A percentile compares a stretch with the other conserved stretches of the same genome.
Conservation (phyloP, 2,113 vertebrate species). For the Coptodon rendalli region DNA sequence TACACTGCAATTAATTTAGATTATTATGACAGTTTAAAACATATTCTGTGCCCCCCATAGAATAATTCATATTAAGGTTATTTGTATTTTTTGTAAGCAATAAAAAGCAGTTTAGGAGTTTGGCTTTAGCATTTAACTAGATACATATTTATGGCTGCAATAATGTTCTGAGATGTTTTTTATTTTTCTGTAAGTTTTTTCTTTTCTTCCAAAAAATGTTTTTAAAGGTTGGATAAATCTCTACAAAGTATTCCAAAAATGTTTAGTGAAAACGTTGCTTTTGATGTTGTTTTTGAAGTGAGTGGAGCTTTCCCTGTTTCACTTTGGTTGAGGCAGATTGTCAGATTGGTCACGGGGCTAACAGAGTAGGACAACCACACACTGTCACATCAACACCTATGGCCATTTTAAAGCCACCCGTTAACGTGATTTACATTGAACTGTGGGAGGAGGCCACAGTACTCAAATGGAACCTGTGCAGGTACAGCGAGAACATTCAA, state of each 20-base stretch:
- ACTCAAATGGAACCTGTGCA: not conserved
- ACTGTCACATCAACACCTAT: not conserved
- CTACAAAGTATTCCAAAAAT: not conserved
- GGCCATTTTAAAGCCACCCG: not conserved
- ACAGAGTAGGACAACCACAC: not conserved
- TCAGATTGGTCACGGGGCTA: not conserved
- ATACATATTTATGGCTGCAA: fast-evolving
- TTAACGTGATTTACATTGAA: not conserved
- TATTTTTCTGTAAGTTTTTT: not conserved
- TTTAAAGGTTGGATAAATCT: not conserved
- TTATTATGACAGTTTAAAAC: not conserved
- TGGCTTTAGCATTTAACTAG: not conserved
- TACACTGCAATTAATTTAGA: not conserved
- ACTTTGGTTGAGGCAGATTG: fast-evolving
- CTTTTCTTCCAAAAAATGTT: fast-evolving
- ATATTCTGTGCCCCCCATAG: fast-evolving
- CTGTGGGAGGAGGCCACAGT: not conserved
- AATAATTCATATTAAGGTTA: not conserved
- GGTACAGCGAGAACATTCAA: not conserved
- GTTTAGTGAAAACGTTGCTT: not conserved
- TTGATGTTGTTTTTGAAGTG: not conserved
- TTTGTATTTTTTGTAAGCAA: not conserved
- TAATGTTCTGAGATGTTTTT: not conserved
- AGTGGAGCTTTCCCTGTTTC: not conserved
- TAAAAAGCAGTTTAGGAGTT: not conserved